Conservation (phyloP, 2,797 vertebrate genomes). For the Trematomus bernacchii region DNA sequence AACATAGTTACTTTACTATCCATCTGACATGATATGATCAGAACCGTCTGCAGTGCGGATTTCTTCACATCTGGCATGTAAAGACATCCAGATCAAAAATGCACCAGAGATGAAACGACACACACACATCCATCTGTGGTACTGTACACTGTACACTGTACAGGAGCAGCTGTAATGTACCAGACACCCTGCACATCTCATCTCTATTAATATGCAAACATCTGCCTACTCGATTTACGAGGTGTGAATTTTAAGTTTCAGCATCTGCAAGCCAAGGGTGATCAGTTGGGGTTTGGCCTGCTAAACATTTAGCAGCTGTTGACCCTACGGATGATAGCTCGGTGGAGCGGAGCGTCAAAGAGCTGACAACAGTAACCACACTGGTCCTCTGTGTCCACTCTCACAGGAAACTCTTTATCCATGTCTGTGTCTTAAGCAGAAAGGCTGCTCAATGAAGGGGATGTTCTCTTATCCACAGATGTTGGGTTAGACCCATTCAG, state of each 20-base stretch:
- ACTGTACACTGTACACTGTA: slow-evolving; percentile 55
- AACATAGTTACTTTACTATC: background rate
- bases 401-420: slow-evolving; percentile 66
- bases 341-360: slow-evolving; percentile 61
- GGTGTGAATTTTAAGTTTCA: slow-evolving; percentile 72
- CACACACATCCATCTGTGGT: slow-evolving; percentile 65
- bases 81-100: slow-evolving; percentile 59
- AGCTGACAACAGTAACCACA: slow-evolving; percentile 67
- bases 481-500: slow-evolving; percentile 38
- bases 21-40: background rate
- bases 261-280: slow-evolving; percentile 73
- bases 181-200: slow-evolving; percentile 61
- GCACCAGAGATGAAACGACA: slow-evolving; percentile 65
- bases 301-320: slow-evolving; percentile 81
- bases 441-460: slow-evolving; percentile 39
- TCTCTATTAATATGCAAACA: slow-evolving; percentile 84
- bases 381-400: slow-evolving; percentile 67
- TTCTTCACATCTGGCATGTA: slow-evolving; percentile 49
- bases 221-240: slow-evolving; percentile 77
- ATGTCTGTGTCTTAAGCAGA: slow-evolving; percentile 48
- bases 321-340: slow-evolving; percentile 68
- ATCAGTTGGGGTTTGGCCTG: slow-evolving; percentile 68
- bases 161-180: slow-evolving; percentile 71
- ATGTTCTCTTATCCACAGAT: slow-evolving; percentile 51
- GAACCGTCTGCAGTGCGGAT: too few species aligned